Evolutionary conservation across 2,113 vertebrate genomes (phyloP).

Genomic region (Puffinus mauretanicus): DNA sequence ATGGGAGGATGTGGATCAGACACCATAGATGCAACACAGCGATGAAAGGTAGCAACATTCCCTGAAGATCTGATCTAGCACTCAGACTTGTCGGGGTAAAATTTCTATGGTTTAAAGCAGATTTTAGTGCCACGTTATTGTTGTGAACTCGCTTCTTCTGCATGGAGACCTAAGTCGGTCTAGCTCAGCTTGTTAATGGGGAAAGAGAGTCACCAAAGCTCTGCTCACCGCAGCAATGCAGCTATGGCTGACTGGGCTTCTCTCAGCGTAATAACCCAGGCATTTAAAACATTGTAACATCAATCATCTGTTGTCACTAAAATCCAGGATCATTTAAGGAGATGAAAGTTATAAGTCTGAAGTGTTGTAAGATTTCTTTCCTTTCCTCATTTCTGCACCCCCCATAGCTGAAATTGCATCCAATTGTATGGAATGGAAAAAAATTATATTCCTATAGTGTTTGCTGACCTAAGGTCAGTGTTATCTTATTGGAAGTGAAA

Average conservation of each 20-base stretch:
- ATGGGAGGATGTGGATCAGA: not conserved
- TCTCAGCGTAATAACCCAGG: not conserved
- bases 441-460: not conserved
- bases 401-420: not conserved
- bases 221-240: not conserved
- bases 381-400: not conserved
- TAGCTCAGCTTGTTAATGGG: not conserved
- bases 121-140: not conserved
- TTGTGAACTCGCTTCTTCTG: not conserved
- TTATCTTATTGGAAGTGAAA: conserved; percentile 50
- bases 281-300: conserved; percentile 17
- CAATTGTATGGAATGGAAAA: not conserved
- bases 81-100: not conserved
- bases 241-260: not conserved
- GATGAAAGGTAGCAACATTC: not conserved
- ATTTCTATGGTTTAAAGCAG: not conserved
- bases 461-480: not conserved
- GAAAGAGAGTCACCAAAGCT: not conserved
- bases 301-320: conserved; percentile 8
- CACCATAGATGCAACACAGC: not conserved
- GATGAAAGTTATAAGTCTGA: not conserved
- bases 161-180: not conserved
- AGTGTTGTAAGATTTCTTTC: not conserved
- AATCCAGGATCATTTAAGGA: conserved; percentile 1
- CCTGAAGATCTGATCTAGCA: not conserved